A percentile compares a stretch with the other conserved stretches of the same genome.
These are phyloP conservation scores for Nomada fabriciana DNA, from an alignment of 2,888 invertebrate species.

Conservation along the genomic window DNA sequence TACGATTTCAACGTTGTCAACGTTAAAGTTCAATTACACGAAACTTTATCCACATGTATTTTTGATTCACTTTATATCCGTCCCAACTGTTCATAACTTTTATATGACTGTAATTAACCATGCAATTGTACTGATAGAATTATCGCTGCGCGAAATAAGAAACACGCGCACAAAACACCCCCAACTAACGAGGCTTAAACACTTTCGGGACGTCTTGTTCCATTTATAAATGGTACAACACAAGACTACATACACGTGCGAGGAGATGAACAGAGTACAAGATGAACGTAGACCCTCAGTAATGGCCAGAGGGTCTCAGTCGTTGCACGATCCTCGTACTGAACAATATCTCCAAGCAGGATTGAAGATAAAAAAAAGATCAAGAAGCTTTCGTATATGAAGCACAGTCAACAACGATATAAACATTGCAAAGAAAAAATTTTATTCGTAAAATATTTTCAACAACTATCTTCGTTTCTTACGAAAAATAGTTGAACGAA, in stretches of 20 bases:
- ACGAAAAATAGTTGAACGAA: neutral
- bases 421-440: neutral
- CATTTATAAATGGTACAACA: conserved; percentile 72
- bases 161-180: conserved; percentile 29
- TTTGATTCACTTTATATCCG: neutral
- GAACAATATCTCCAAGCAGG: conserved; percentile 16
- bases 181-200: conserved; percentile 8
- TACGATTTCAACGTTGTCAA: neutral
- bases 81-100: neutral
- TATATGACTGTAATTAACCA: neutral
- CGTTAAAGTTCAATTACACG: neutral
- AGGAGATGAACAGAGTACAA: conserved; percentile 38
- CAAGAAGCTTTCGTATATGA: too few species aligned
- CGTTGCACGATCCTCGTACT: conserved; percentile 44
- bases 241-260: conserved; percentile 55
- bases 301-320: conserved; percentile 57
- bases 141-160: conserved; percentile 20
- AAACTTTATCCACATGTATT: neutral
- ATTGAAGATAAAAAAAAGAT: too few species aligned
- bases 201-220: conserved; percentile 65
- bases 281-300: conserved; percentile 40
- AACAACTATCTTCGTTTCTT: too few species aligned
- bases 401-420: too few species aligned
- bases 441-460: neutral
- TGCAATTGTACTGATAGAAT: conserved; percentile 16